Percentiles rank a stretch among this genome's conserved stretches.
These are phyloP conservation scores for Lycophotia porphyrea DNA, from an alignment of 2,888 invertebrate genomes.

Conservation along the genomic window DNA sequence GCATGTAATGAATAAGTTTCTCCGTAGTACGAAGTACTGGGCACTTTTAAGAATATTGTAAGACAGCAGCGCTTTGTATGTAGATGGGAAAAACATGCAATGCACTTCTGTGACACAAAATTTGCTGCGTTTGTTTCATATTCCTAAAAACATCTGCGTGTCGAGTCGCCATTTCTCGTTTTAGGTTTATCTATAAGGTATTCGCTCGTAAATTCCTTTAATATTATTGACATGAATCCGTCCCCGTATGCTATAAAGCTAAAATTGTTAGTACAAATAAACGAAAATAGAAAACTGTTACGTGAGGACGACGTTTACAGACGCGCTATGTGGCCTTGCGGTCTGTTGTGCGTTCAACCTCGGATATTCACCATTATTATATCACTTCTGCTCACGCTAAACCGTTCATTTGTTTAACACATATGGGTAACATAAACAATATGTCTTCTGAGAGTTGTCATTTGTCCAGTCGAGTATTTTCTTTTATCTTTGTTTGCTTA, in stretches of 20 bases:
- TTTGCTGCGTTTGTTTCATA: slow-evolving; percentile 55
- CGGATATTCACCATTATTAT: slow-evolving; percentile 24
- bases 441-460: neutral
- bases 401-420: neutral
- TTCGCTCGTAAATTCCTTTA: slow-evolving; percentile 77
- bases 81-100: slow-evolving; percentile 25
- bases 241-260: slow-evolving; percentile 77
- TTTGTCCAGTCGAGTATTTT: neutral
- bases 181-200: slow-evolving; percentile 72
- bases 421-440: neutral
- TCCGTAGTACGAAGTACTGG: slow-evolving; percentile 7
- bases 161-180: slow-evolving; percentile 71
- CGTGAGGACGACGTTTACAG: slow-evolving; percentile 67
- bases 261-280: slow-evolving; percentile 81
- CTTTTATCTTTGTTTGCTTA: neutral
- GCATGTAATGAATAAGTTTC: slow-evolving; percentile 20
- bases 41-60: slow-evolving; percentile 36
- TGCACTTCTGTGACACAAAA: slow-evolving; percentile 31
- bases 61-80: slow-evolving; percentile 14
- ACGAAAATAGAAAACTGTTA: slow-evolving; percentile 80
- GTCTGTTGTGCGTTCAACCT: slow-evolving; percentile 36
- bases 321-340: slow-evolving; percentile 64
- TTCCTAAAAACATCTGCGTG: slow-evolving; percentile 69
- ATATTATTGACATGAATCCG: slow-evolving; percentile 80
- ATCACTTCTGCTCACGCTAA: neutral